Conservation (phyloP, 2,113 vertebrate species). For the Pogona vitticeps region DNA sequence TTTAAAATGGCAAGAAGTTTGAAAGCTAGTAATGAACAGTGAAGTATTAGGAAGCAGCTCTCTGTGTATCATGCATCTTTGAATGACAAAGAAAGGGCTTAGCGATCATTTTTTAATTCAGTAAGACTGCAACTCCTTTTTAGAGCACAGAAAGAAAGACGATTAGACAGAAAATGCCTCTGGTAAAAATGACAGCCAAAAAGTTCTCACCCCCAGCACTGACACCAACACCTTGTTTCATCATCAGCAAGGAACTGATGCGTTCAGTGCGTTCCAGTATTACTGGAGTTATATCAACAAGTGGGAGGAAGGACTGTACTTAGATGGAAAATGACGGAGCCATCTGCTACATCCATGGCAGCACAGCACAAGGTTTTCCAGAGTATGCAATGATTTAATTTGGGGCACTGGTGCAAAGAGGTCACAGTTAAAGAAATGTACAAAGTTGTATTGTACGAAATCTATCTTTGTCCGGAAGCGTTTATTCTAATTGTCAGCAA, state of each 20-base stretch:
- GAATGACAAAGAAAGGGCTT: neutral
- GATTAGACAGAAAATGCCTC: neutral
- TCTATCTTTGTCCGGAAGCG: neutral
- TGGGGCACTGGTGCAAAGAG: neutral
- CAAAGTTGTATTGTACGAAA: neutral
- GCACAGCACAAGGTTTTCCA: neutral
- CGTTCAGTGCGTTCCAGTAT: neutral
- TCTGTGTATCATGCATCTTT: rapidly evolving
- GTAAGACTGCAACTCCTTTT: neutral
- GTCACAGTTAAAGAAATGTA: neutral
- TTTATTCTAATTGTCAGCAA: neutral
- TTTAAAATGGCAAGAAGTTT: neutral
- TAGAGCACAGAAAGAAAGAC: neutral
- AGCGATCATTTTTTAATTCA: conserved; percentile 6
- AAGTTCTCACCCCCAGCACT: rapidly evolving
- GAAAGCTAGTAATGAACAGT: neutral
- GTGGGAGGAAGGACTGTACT: neutral
- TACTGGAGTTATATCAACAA: neutral
- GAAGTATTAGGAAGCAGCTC: neutral
- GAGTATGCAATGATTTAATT: neutral
- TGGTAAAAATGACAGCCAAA: neutral
- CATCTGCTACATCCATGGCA: neutral
- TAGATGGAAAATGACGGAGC: conserved; percentile 6
- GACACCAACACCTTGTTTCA: neutral
- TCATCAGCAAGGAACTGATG: neutral